Conservation (phyloP, 2,113 vertebrate species). For the Marcusenius ussheri region DNA sequence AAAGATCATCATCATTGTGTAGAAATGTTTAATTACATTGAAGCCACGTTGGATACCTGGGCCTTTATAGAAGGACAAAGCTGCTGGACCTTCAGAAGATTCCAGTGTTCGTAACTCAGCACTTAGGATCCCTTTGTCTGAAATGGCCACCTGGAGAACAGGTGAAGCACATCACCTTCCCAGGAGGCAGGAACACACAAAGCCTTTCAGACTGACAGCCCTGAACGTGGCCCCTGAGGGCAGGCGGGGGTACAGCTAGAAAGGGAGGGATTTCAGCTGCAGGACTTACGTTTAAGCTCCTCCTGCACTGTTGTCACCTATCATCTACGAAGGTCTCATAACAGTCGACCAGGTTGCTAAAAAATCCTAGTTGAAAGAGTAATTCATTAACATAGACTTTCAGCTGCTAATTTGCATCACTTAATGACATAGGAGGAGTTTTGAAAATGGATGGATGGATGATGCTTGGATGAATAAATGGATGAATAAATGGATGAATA, state of each 20-base stretch:
- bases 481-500: background rate
- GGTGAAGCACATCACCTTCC: background rate
- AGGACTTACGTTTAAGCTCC: background rate
- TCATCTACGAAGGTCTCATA: background rate
- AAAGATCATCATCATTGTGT: background rate
- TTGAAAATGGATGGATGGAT: background rate
- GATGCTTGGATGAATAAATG: background rate
- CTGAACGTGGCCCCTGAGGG: background rate
- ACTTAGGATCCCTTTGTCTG: background rate
- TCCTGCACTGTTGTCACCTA: background rate
- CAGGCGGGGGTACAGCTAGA: background rate
- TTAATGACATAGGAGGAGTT: background rate
- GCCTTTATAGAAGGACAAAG: background rate
- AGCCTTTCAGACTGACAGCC: background rate
- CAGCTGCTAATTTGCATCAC: background rate
- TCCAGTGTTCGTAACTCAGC: background rate
- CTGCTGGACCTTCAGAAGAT: background rate
- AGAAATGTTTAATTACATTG: background rate
- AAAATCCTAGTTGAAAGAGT: background rate
- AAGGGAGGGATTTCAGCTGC: background rate
- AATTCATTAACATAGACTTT: background rate
- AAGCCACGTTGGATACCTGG: background rate
- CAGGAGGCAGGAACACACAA: background rate
- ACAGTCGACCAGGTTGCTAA: background rate
- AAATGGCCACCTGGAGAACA: background rate